These are phyloP conservation scores for Biston stratarius DNA, from an alignment of 2,888 invertebrate species.

Conservation along the genomic window DNA sequence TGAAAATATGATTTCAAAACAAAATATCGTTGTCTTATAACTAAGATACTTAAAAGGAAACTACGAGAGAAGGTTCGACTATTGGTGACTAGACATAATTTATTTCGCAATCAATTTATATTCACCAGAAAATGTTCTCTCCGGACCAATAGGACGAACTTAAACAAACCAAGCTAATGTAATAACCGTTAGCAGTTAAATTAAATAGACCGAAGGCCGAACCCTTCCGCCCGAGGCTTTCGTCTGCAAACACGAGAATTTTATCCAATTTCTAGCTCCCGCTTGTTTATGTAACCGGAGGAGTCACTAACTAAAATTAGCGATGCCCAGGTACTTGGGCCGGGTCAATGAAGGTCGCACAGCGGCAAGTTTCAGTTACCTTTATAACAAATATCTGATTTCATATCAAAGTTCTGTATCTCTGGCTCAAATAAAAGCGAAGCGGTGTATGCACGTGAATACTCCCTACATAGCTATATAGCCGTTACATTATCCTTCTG, in stretches of 20 bases:
- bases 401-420: not conserved
- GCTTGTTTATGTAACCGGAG: slow-evolving; percentile 45
- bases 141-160: slow-evolving; percentile 46
- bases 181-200: slow-evolving; percentile 59
- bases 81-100: slow-evolving; percentile 30
- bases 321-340: slow-evolving; percentile 20
- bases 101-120: slow-evolving; percentile 49
- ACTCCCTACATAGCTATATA: not conserved
- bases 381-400: too few relatives aligned
- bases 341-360: slow-evolving; percentile 19
- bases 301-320: slow-evolving; percentile 41
- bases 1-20: not conserved
- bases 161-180: slow-evolving; percentile 60
- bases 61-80: not conserved
- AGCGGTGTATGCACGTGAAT: not conserved
- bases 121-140: slow-evolving; percentile 34
- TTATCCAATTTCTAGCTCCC: slow-evolving; percentile 59
- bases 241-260: slow-evolving; percentile 59
- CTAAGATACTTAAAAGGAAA: not conserved
- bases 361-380: slow-evolving; percentile 4
- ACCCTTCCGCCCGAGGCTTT: slow-evolving; percentile 50
- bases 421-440: not conserved
- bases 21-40: not conserved
- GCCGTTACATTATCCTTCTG: too few relatives aligned
- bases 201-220: slow-evolving; percentile 55